A percentile compares a stretch with the other conserved stretches of the same genome.
Evolutionary conservation across 2,797 vertebrate species (phyloP).

Genomic region (Tragelaphus eurycerus): DNA sequence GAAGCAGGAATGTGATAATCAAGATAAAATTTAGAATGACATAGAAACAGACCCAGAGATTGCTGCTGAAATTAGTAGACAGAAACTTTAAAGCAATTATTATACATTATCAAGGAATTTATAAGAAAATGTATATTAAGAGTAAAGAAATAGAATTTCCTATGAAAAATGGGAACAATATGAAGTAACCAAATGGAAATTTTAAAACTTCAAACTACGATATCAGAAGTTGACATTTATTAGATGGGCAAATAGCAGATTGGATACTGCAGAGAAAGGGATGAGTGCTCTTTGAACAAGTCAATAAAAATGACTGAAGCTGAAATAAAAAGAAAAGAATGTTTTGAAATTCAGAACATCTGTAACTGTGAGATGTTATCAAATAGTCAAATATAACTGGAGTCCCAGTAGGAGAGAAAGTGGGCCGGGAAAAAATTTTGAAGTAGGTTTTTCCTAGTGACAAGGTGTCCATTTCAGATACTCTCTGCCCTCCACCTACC

Average conservation of each 20-base stretch:
- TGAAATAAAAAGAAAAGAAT: neutral
- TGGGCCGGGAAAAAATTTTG: neutral
- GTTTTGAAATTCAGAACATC: neutral
- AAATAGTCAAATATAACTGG: neutral
- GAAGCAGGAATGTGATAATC: neutral
- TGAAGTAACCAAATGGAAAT: neutral
- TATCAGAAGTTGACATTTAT: neutral
- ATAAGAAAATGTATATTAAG: neutral
- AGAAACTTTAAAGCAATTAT: neutral
- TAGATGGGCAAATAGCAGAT: neutral
- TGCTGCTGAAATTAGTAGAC: neutral
- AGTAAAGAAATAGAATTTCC: neutral
- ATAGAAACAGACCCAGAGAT: neutral
- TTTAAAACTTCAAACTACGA: constrained; percentile 17
- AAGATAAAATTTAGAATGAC: neutral
- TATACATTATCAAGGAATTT: neutral
- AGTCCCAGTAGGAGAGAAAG: neutral
- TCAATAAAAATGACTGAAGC: neutral
- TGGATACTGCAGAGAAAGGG: neutral
- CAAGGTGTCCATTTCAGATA: neutral
- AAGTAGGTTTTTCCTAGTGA: neutral
- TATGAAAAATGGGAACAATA: neutral
- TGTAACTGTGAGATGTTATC: neutral
- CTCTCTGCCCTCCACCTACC: neutral
- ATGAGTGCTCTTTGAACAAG: neutral